phyloP scores from a whole-genome alignment of 2,888 invertebrate genomes.

The Eupeodes latifasciatus region DNA sequence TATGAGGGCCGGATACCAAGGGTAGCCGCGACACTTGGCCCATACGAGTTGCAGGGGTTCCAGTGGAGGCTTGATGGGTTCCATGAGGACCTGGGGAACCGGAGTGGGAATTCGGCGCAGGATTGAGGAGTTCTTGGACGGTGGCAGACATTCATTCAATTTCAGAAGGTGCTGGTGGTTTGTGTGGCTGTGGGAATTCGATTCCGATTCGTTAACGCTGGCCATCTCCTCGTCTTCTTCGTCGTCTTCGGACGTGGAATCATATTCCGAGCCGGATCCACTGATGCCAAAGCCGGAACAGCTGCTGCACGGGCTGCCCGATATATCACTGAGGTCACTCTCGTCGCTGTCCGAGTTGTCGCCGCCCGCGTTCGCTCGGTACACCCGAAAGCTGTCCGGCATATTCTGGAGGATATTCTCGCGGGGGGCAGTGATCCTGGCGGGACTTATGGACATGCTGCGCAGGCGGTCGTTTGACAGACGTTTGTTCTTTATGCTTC shows the following conservation, averaged over 20 bases:
- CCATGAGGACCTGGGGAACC: slow-evolving; percentile 57
- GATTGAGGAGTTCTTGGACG: slow-evolving; percentile 69
- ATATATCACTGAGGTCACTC: slow-evolving; percentile 81
- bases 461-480: slow-evolving; percentile 79
- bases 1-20: slow-evolving; percentile 98
- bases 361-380: slow-evolving; percentile 84
- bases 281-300: slow-evolving; percentile 83
- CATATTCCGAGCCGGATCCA: slow-evolving; percentile 83
- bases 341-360: slow-evolving; percentile 84
- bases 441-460: slow-evolving; percentile 82
- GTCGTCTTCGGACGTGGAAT: slow-evolving; percentile 83
- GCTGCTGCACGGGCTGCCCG: slow-evolving; percentile 84
- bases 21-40: slow-evolving; percentile 98
- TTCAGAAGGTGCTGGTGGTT: slow-evolving; percentile 77
- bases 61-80: slow-evolving; percentile 85
- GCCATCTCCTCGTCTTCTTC: slow-evolving; percentile 82
- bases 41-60: slow-evolving; percentile 96
- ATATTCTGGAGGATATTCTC: slow-evolving; percentile 80
- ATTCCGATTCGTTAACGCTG: slow-evolving; percentile 69
- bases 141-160: slow-evolving; percentile 55
- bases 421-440: slow-evolving; percentile 81
- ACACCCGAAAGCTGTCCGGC: slow-evolving; percentile 86
- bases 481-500: slow-evolving; percentile 81
- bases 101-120: slow-evolving; percentile 69
- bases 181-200: slow-evolving; percentile 62